A percentile compares a stretch with the other conserved stretches of the same genome.
Evolutionary conservation across 2,797 vertebrate genomes (phyloP).

Genomic region (Pitangus sulphuratus): DNA sequence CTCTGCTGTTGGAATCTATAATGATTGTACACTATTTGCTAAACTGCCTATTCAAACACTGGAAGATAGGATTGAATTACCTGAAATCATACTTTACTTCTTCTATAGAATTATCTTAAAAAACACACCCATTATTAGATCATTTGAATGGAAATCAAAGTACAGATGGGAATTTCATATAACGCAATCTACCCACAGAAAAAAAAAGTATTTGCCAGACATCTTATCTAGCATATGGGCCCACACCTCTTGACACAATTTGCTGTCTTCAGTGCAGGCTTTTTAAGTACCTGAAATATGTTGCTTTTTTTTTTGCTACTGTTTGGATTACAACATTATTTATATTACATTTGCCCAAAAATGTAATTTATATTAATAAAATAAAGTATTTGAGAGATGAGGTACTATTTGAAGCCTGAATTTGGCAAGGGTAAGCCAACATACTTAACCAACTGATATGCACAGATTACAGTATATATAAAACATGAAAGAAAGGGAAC

Average conservation of each 20-base stretch:
- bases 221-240: constrained; percentile 21
- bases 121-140: constrained; percentile 23
- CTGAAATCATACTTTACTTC: constrained; percentile 6
- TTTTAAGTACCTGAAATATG: background rate
- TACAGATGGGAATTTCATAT: constrained; percentile 42
- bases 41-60: constrained; percentile 26
- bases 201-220: background rate
- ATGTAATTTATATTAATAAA: constrained; percentile 32
- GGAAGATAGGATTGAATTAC: background rate
- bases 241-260: constrained; percentile 44
- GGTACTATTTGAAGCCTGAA: constrained; percentile 25
- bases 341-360: constrained; percentile 1
- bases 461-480: constrained; percentile 18
- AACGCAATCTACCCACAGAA: constrained; percentile 12
- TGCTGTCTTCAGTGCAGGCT: background rate
- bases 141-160: constrained; percentile 56
- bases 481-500: constrained; percentile 50
- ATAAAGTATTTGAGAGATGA: background rate
- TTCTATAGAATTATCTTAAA: constrained; percentile 10
- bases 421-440: background rate
- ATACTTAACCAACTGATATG: constrained; percentile 24
- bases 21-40: constrained; percentile 13
- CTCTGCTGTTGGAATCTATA: background rate
- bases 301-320: background rate
- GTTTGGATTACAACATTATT: constrained; percentile 1